A percentile compares a stretch with the other conserved stretches of the same genome.
Evolutionary conservation across 2,797 vertebrate genomes (phyloP).

Genomic region (Platalea minor): DNA sequence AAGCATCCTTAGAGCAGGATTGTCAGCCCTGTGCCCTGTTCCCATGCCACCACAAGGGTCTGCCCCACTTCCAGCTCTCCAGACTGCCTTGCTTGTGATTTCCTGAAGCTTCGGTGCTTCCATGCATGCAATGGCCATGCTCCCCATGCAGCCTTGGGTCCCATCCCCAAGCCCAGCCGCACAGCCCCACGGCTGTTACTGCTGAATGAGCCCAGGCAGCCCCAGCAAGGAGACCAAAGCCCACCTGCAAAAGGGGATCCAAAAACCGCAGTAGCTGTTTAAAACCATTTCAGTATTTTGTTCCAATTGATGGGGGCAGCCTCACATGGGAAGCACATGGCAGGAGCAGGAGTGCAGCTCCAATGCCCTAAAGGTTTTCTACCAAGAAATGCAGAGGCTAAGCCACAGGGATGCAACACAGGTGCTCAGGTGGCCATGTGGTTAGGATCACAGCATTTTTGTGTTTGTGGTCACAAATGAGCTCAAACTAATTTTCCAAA

Average conservation of each 20-base stretch:
- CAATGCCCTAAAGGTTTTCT: neutral
- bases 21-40: neutral
- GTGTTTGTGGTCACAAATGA: neutral
- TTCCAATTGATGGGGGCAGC: neutral
- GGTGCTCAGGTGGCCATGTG: neutral
- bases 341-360: neutral
- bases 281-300: neutral
- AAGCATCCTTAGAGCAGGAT: neutral
- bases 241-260: neutral
- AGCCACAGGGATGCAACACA: neutral
- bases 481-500: neutral
- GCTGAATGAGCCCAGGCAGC: neutral
- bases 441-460: fast-evolving
- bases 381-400: neutral
- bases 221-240: neutral
- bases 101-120: neutral
- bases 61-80: neutral
- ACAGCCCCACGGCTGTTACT: fast-evolving
- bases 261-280: fast-evolving
- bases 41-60: neutral
- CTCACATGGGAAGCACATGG: fast-evolving
- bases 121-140: fast-evolving
- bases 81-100: neutral
- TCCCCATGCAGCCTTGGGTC: neutral
- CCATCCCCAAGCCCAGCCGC: neutral